Percentiles rank a stretch among this genome's conserved stretches.
phyloP scores from a whole-genome alignment of 2,888 invertebrate genomes.

The Aspidapion aeneum region DNA sequence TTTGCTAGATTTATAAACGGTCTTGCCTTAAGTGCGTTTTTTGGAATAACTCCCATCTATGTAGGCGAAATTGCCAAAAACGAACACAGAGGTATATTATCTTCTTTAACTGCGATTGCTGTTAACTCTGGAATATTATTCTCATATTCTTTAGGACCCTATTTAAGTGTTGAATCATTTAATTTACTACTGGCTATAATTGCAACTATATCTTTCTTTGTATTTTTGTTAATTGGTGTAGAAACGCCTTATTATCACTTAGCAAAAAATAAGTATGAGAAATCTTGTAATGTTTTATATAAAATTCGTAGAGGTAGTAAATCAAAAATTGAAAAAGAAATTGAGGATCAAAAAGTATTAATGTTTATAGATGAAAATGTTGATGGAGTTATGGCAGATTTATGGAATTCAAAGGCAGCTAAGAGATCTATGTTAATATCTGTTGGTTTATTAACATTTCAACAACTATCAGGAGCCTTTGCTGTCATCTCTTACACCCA shows the following conservation, averaged over 20 bases:
- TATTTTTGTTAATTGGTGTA: slow-evolving; percentile 72
- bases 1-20: slow-evolving; percentile 60
- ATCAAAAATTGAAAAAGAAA: slow-evolving; percentile 60
- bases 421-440: not conserved
- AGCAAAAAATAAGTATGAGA: slow-evolving; percentile 53
- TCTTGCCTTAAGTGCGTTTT: slow-evolving; percentile 63
- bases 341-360: slow-evolving; percentile 36
- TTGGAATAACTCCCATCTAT: slow-evolving; percentile 79
- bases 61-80: slow-evolving; percentile 83
- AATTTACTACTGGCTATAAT: slow-evolving; percentile 56
- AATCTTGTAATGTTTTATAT: slow-evolving; percentile 62
- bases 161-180: slow-evolving; percentile 58
- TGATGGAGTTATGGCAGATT: not conserved
- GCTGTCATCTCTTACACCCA: not conserved
- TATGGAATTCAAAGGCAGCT: not conserved
- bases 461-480: not conserved
- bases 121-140: slow-evolving; percentile 66
- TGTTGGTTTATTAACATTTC: not conserved
- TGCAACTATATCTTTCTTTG: slow-evolving; percentile 45
- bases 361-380: too few species aligned
- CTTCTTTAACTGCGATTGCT: slow-evolving; percentile 76
- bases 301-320: slow-evolving; percentile 62
- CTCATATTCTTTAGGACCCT: slow-evolving; percentile 70
- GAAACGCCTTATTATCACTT: slow-evolving; percentile 77
- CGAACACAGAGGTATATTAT: slow-evolving; percentile 76